These are phyloP conservation scores for Ormia ochracea DNA, from an alignment of 2,888 invertebrate genomes.

Conservation along the genomic window DNA sequence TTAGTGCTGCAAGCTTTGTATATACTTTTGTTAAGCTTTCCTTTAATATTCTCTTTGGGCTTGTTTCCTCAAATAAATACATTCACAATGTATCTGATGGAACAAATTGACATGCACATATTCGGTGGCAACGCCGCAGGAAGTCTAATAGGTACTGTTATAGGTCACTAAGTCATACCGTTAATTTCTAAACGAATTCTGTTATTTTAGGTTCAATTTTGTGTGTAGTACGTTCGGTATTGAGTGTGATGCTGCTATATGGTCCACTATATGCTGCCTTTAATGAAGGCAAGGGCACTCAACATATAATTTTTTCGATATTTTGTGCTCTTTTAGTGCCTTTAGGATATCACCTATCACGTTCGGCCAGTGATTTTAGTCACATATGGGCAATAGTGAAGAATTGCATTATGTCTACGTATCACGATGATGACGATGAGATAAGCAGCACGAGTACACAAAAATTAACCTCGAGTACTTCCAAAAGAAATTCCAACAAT, in stretches of 20 bases:
- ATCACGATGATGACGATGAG: constrained; percentile 84
- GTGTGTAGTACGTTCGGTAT: constrained; percentile 86
- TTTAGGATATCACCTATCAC: constrained; percentile 92
- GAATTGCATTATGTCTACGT: constrained; percentile 83
- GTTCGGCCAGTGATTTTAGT: constrained; percentile 93
- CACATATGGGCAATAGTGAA: constrained; percentile 92
- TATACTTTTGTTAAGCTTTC: constrained; percentile 91
- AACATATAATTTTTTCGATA: constrained; percentile 95
- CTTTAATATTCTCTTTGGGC: constrained; percentile 95
- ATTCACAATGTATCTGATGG: constrained; percentile 95
- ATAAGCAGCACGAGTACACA: constrained; percentile 64
- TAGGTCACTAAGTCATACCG: background rate
- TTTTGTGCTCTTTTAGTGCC: constrained; percentile 94
- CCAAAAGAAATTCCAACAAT: constrained; percentile 39
- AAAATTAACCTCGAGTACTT: constrained; percentile 58
- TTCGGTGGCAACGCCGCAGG: constrained; percentile 93
- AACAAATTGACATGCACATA: constrained; percentile 94
- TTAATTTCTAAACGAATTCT: background rate
- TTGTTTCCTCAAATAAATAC: constrained; percentile 98
- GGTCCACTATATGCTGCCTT: constrained; percentile 93
- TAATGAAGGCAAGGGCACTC: constrained; percentile 88
- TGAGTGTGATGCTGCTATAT: constrained; percentile 88
- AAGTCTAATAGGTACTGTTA: constrained; percentile 82
- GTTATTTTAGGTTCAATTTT: constrained; percentile 81
- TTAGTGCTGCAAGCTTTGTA: constrained; percentile 85